phyloP scores from a whole-genome alignment of 2,113 vertebrate species.

The Sinocyclocheilus rhinocerous region DNA sequence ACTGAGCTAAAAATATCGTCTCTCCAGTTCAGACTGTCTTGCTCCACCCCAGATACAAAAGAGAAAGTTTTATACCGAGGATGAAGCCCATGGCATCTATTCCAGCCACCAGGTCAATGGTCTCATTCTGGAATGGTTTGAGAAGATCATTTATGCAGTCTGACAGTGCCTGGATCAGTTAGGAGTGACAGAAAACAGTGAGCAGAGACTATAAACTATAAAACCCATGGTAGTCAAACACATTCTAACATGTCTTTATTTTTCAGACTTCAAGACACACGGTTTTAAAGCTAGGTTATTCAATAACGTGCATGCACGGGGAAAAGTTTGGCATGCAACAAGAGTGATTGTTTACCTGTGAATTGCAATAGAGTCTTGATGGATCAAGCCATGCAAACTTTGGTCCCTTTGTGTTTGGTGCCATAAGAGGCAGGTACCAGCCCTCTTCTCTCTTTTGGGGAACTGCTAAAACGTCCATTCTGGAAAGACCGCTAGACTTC shows the following conservation, averaged over 20 bases:
- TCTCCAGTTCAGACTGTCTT: background rate
- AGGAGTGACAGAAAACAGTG: conserved; percentile 1
- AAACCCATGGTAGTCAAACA: background rate
- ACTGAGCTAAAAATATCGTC: conserved; percentile 51
- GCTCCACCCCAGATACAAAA: background rate
- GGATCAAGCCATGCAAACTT: conserved; percentile 87
- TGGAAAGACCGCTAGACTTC: conserved; percentile 10
- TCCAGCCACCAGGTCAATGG: conserved; percentile 83
- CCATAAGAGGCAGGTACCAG: conserved; percentile 88
- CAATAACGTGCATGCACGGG: background rate
- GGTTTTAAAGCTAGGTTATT: background rate
- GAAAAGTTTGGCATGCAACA: background rate
- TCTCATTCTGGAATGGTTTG: conserved; percentile 76
- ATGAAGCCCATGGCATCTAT: conserved; percentile 92
- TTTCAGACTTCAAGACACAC: background rate
- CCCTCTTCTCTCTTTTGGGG: conserved; percentile 68
- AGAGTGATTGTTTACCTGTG: conserved; percentile 71
- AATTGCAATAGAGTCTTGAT: conserved; percentile 86
- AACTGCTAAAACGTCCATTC: conserved; percentile 73
- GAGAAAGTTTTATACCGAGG: conserved; percentile 75
- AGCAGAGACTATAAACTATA: background rate
- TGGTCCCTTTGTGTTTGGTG: conserved; percentile 83
- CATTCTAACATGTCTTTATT: background rate
- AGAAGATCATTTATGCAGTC: conserved; percentile 84
- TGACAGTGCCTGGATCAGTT: conserved; percentile 75